phyloP scores from a whole-genome alignment of 2,888 invertebrate genomes.

The Amblyteles armatorius region DNA sequence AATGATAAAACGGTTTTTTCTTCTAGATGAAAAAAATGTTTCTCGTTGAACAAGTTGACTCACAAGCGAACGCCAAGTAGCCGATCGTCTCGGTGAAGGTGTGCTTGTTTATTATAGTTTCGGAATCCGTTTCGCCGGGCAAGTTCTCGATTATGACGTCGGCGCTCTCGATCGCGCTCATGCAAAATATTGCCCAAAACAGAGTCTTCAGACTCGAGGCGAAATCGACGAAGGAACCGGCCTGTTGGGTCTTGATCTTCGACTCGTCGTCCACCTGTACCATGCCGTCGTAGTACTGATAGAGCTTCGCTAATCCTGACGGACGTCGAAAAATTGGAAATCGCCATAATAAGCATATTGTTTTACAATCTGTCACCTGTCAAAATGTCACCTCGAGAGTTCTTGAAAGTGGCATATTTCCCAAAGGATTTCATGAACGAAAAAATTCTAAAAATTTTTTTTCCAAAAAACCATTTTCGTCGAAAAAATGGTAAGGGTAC shows the following conservation, averaged over 20 bases:
- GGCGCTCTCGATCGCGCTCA: slow-evolving; percentile 88
- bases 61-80: slow-evolving; percentile 88
- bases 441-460: too few relatives aligned
- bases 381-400: too few relatives aligned
- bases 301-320: slow-evolving; percentile 86
- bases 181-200: slow-evolving; percentile 90
- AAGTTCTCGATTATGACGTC: slow-evolving; percentile 89
- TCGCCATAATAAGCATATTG: neutral
- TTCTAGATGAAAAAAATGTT: neutral
- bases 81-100: slow-evolving; percentile 89
- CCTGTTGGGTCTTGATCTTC: slow-evolving; percentile 87
- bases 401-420: too few relatives aligned
- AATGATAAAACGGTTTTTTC: neutral
- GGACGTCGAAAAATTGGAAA: slow-evolving; percentile 59
- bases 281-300: slow-evolving; percentile 89
- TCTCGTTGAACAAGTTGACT: slow-evolving; percentile 47
- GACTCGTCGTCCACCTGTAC: slow-evolving; percentile 86
- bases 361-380: too few relatives aligned
- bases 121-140: slow-evolving; percentile 84
- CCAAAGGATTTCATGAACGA: too few relatives aligned
- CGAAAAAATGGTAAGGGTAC: too few relatives aligned
- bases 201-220: slow-evolving; percentile 87
- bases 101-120: slow-evolving; percentile 86
- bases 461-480: too few relatives aligned
- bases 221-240: slow-evolving; percentile 87